These are phyloP conservation scores for Pseudanteris insignis DNA, from an alignment of 2,888 invertebrate species.

Conservation along the genomic window DNA sequence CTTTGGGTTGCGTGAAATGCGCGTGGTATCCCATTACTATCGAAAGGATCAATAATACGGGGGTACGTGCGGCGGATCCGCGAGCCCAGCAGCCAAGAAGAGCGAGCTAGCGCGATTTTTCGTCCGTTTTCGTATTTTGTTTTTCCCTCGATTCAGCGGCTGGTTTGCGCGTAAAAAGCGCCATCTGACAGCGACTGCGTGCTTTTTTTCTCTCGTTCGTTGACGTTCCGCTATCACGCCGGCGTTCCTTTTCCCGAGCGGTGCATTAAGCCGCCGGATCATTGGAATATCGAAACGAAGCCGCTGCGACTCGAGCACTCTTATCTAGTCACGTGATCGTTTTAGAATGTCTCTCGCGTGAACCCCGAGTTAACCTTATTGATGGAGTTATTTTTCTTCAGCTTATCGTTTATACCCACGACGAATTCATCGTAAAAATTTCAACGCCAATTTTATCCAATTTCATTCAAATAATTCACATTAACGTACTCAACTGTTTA, in stretches of 20 bases:
- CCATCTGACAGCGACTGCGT: slow-evolving; percentile 13
- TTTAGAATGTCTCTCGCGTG: slow-evolving; percentile 27
- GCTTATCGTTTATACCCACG: too few species aligned
- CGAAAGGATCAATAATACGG: slow-evolving; percentile 59
- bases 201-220: background rate
- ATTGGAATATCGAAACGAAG: slow-evolving; percentile 20
- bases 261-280: slow-evolving; percentile 11
- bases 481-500: too few species aligned
- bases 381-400: slow-evolving; percentile 29
- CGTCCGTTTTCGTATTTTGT: slow-evolving; percentile 2
- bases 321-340: slow-evolving; percentile 30
- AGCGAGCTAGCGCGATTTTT: slow-evolving; percentile 14
- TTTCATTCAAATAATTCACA: too few species aligned
- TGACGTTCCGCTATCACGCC: slow-evolving; percentile 1
- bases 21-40: slow-evolving; percentile 56
- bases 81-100: slow-evolving; percentile 34
- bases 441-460: too few species aligned
- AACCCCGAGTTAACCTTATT: slow-evolving; percentile 29
- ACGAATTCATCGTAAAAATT: too few species aligned
- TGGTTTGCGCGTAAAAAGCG: slow-evolving; percentile 1
- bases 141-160: too few species aligned
- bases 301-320: slow-evolving; percentile 14
- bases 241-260: slow-evolving; percentile 13
- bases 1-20: slow-evolving; percentile 23
- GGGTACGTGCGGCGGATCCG: slow-evolving; percentile 51